Conservation (phyloP, 2,888 invertebrate species). For the Nezara viridula region DNA sequence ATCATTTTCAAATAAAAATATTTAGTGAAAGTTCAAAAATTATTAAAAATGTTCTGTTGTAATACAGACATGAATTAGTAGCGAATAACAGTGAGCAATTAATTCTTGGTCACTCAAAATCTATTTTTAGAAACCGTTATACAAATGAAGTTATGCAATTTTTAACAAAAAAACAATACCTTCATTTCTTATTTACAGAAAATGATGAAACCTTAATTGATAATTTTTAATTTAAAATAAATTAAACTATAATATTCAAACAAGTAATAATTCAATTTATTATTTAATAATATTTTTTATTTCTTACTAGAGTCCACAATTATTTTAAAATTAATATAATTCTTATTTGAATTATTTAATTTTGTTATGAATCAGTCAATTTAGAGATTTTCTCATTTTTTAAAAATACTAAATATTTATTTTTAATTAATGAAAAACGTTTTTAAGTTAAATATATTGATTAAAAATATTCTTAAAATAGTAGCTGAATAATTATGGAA, state of each 20-base stretch:
- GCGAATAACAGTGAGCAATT: background rate
- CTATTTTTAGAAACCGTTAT: background rate
- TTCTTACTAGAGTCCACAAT: too few species aligned
- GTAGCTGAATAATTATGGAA: too few species aligned
- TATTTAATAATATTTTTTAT: too few species aligned
- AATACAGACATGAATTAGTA: background rate
- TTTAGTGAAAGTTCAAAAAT: background rate
- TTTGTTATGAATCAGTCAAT: too few species aligned
- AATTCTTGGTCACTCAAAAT: background rate
- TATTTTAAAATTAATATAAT: too few species aligned
- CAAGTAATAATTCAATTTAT: too few species aligned
- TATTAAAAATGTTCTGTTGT: background rate
- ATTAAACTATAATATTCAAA: background rate
- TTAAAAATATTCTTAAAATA: too few species aligned
- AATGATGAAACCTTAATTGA: background rate
- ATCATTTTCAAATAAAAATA: background rate
- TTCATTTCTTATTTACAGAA: background rate
- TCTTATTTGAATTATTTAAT: too few species aligned
- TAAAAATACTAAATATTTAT: too few species aligned
- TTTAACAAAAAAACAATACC: background rate
- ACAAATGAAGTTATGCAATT: background rate
- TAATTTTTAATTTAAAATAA: background rate
- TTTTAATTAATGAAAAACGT: too few species aligned
- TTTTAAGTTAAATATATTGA: too few species aligned
- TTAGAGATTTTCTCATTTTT: too few species aligned